Evolutionary conservation across 2,113 vertebrate genomes (phyloP).

Genomic region (Felis chaus): DNA sequence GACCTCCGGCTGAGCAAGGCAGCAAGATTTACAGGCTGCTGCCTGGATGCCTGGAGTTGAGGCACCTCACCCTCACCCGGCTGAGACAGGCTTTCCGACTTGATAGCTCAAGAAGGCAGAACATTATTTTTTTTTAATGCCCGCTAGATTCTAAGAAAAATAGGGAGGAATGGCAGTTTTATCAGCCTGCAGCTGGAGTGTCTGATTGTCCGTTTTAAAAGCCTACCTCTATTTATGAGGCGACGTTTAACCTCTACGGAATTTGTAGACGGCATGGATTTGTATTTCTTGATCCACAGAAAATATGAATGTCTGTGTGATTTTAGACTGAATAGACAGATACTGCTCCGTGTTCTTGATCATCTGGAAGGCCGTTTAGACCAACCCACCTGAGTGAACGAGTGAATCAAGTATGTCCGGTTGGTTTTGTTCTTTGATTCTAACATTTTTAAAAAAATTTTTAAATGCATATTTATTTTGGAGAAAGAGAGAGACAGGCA

Average conservation of each 20-base stretch:
- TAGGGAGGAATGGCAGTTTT: background rate
- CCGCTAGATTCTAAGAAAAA: background rate
- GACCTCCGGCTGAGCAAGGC: background rate
- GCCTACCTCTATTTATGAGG: conserved; percentile 11
- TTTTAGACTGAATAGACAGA: background rate
- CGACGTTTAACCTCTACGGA: background rate
- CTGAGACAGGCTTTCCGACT: background rate
- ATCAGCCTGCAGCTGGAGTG: background rate
- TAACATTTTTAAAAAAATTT: no score
- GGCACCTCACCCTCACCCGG: background rate
- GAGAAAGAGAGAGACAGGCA: no score
- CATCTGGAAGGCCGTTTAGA: background rate
- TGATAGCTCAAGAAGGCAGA: background rate
- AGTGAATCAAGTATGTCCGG: background rate
- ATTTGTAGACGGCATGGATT: background rate
- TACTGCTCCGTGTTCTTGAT: background rate
- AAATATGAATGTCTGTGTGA: background rate
- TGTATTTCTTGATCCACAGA: background rate
- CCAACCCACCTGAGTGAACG: background rate
- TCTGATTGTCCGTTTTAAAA: conserved; percentile 28
- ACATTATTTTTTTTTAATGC: background rate
- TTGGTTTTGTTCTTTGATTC: background rate
- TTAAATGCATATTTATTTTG: no score
- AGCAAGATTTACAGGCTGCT: background rate
- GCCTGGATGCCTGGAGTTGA: background rate